phyloP scores from a whole-genome alignment of 92 coral and sea anemone genomes.

The Scolanthus callimorphus region DNA sequence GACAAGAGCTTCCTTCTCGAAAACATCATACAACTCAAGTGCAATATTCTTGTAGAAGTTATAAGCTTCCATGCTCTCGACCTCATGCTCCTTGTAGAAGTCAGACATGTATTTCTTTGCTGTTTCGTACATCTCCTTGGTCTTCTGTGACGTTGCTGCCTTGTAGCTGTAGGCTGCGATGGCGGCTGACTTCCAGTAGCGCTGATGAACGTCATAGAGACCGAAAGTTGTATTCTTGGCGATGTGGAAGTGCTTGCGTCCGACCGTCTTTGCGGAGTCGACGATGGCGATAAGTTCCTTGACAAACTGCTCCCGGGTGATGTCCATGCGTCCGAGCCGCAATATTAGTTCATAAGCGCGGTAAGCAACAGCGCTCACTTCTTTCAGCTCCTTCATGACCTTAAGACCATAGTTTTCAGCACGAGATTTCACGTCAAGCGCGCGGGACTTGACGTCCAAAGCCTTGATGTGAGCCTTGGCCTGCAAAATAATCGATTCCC shows the following conservation, averaged over 20 bases:
- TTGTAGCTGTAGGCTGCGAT: constrained; percentile 29
- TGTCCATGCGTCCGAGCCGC: constrained; percentile 55
- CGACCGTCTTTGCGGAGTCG: constrained; percentile 42
- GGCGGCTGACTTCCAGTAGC: constrained; percentile 26
- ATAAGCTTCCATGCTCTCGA: constrained; percentile 43
- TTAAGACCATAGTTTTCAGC: constrained; percentile 23
- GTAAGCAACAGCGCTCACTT: constrained; percentile 33
- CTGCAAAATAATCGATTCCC: constrained; percentile 50
- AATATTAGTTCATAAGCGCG: constrained; percentile 50
- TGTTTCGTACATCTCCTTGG: constrained; percentile 32
- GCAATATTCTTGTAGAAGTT: constrained; percentile 55
- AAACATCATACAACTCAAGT: constrained; percentile 40
- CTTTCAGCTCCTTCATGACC: constrained; percentile 34
- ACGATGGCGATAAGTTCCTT: constrained; percentile 54
- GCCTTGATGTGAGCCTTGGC: constrained; percentile 31
- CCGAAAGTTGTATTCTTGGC: constrained; percentile 45
- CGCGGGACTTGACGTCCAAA: constrained; percentile 51
- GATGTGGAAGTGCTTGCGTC: constrained; percentile 42
- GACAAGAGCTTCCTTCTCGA: constrained; percentile 11
- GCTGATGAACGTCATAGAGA: constrained; percentile 26
- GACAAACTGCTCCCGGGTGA: constrained; percentile 54
- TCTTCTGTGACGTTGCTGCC: constrained; percentile 37
- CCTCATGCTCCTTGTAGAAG: constrained; percentile 58
- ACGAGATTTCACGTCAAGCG: constrained; percentile 33
- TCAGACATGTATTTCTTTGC: constrained; percentile 33